phyloP scores from a whole-genome alignment of 1,140 invertebrate species.

The Armadillidium nasatum region DNA sequence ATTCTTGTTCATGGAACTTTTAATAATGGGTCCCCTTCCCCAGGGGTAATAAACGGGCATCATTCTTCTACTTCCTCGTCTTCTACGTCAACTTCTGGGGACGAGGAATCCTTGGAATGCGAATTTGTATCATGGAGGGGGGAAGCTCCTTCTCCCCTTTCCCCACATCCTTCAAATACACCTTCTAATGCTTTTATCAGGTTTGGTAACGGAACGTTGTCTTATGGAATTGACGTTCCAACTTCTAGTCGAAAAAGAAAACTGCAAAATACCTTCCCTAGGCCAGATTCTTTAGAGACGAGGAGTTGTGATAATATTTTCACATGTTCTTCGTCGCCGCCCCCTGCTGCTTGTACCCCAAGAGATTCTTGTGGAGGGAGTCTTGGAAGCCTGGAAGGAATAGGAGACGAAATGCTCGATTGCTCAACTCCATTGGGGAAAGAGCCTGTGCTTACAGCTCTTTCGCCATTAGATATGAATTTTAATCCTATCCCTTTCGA shows the following conservation, averaged over 20 bases:
- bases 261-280: not conserved
- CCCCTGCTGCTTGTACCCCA: constrained; percentile 11
- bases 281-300: constrained; percentile 26
- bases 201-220: constrained; percentile 40
- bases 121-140: constrained; percentile 42
- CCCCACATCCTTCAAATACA: constrained; percentile 39
- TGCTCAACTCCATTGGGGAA: not conserved
- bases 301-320: constrained; percentile 27
- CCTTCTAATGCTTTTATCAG: constrained; percentile 40
- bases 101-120: constrained; percentile 35
- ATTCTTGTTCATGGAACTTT: not conserved
- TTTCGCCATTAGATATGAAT: not conserved
- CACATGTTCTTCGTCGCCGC: constrained; percentile 16
- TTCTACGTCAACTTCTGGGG: constrained; percentile 10
- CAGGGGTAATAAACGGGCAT: not conserved
- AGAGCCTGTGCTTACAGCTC: not conserved
- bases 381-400: constrained; percentile 19
- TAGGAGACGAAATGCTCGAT: not conserved
- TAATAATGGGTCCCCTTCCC: not conserved
- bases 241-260: constrained; percentile 6
- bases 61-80: constrained; percentile 21
- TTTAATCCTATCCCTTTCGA: not conserved
- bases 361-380: constrained; percentile 20
- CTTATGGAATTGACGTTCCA: constrained; percentile 38
- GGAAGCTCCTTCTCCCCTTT: constrained; percentile 40